These are phyloP conservation scores for Erythrocercus mccallii DNA, from an alignment of 2,113 vertebrate species.

Conservation along the genomic window DNA sequence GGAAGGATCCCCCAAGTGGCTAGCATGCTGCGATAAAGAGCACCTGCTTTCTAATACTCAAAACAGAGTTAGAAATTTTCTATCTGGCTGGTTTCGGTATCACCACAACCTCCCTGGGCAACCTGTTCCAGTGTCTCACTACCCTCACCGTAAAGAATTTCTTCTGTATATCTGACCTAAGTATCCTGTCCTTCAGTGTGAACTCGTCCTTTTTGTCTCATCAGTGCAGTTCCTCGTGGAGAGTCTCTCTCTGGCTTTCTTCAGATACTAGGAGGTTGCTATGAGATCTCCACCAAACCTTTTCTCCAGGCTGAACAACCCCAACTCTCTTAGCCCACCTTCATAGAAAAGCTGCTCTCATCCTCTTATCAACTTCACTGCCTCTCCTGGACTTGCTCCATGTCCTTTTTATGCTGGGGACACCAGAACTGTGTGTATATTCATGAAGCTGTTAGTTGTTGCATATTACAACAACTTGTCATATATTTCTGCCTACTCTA, in stretches of 20 bases:
- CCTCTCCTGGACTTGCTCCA: background rate
- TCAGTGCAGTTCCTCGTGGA: background rate
- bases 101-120: background rate
- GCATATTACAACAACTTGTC: background rate
- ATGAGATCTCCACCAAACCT: background rate
- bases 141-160: background rate
- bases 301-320: background rate
- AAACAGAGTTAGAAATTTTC: background rate
- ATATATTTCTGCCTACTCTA: background rate
- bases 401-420: background rate
- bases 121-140: background rate
- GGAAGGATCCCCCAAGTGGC: background rate
- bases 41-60: background rate
- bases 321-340: background rate
- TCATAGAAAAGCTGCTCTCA: background rate
- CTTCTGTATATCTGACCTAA: background rate
- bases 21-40: background rate
- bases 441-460: background rate
- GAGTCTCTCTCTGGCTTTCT: background rate
- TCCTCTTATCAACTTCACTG: background rate
- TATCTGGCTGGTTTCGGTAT: fast-evolving
- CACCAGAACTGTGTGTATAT: background rate
- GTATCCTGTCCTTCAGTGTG: background rate
- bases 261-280: background rate
- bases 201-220: background rate